Base-by-base conservation (phyloP, 1,140 invertebrate genomes). In the Triops cancriformis region DNA sequence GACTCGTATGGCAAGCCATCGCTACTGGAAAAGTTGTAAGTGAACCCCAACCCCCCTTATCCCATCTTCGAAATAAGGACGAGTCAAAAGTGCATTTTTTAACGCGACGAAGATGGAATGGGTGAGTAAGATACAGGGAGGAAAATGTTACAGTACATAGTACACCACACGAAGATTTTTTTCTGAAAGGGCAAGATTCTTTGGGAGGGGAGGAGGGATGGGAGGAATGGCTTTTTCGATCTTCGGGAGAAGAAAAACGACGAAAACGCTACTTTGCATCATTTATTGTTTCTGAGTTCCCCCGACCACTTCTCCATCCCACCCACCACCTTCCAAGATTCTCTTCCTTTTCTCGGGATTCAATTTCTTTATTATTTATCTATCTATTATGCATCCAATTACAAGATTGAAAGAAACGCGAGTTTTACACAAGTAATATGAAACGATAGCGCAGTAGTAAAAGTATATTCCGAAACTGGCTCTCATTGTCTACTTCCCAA, bases 361-460 rank as follows among this genome's bases (percentile, higher is more conserved):
- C 51, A n/a, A n/a, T 64, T 64, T 64, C 51, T 64, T 23, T 64
- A 18, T 64, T 64, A 6, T 18, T 64, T 64, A 1, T n/a, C 14
- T 64, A 64, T 64, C 51, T 64, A 64, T 64, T 64, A 64, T 64
- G 51, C 51, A 64, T 64, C 51, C 51, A 64, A 64, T 64, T 64
- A 64, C 23, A 18, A 18, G 51, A 64, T 64, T 64, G 51, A 9
- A 11, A 64, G 51, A 64, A 64, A 64, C 18, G 6, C 51, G 31
- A 37, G 31, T 37, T 37, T 37, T 37, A 37, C 31, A 37, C 31
- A 37, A 37, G 7, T 37, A 37, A 7, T 37, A 37, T 4, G 31
- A 37, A 37, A 37, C 7, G 31, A 37, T 4, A 37, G 31, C 7
- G 31, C 31, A n/a, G n/a, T 37, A 37, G 2, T 37, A 37, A 37